phyloP scores from a whole-genome alignment of 2,113 vertebrate genomes.

The Nothobranchius kuhntae region DNA sequence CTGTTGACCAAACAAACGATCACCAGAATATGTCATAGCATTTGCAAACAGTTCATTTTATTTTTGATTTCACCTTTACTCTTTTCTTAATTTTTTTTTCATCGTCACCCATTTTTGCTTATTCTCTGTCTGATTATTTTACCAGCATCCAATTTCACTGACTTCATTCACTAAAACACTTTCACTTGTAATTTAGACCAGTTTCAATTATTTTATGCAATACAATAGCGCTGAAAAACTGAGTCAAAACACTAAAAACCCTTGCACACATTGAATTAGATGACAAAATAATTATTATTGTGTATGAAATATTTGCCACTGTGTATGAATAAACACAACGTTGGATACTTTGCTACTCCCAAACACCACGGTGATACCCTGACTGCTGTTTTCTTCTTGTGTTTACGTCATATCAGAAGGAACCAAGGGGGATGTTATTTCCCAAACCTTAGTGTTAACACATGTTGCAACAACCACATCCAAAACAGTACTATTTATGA shows the following conservation, averaged over 20 bases:
- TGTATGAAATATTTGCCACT: slow-evolving; percentile 1
- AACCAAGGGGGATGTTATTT: slow-evolving; percentile 38
- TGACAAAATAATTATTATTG: slow-evolving; percentile 7
- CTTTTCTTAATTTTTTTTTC: slow-evolving; percentile 17
- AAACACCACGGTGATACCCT: slow-evolving; percentile 19
- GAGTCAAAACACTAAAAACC: not conserved
- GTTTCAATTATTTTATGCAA: not conserved
- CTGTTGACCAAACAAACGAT: not conserved
- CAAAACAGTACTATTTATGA: slow-evolving; percentile 31
- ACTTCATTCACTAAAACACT: not conserved
- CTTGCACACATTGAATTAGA: slow-evolving; percentile 1
- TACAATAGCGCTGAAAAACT: not conserved
- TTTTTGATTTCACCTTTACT: slow-evolving; percentile 3
- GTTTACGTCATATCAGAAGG: slow-evolving; percentile 41
- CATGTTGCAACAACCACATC: slow-evolving; percentile 49
- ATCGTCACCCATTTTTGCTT: slow-evolving; percentile 3
- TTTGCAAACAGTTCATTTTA: slow-evolving; percentile 7
- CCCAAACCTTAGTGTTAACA: slow-evolving; percentile 41
- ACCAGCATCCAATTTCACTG: not conserved
- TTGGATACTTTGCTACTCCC: slow-evolving; percentile 18
- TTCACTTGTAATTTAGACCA: slow-evolving; percentile 11
- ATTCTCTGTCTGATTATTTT: slow-evolving; percentile 18
- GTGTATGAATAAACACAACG: slow-evolving; percentile 14
- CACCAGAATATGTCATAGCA: not conserved
- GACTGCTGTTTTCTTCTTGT: slow-evolving; percentile 16